Evolutionary conservation across 2,888 invertebrate genomes (phyloP).

Genomic region (Cryptophagus acutangulus): DNA sequence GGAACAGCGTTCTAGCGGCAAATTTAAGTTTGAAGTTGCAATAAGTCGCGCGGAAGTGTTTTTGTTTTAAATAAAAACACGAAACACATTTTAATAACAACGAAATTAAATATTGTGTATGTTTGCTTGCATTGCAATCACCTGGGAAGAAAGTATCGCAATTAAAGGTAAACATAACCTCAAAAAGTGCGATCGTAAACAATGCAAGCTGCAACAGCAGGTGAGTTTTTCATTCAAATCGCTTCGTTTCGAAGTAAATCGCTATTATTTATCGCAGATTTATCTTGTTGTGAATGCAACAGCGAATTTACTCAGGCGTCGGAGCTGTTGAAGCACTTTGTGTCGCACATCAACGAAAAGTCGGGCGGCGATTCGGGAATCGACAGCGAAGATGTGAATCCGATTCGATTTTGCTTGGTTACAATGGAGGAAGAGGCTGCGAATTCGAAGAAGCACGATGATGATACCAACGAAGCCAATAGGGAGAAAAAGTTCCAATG

Average conservation of each 20-base stretch:
- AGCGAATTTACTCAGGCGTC: constrained; percentile 38
- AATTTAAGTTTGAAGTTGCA: no score
- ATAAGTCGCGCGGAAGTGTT: no score
- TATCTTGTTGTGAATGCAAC: constrained; percentile 38
- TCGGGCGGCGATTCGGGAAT: constrained; percentile 15
- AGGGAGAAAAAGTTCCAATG: constrained; percentile 44
- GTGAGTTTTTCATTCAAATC: no score
- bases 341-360: constrained; percentile 34
- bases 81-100: no score
- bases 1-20: no score
- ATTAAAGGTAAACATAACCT: no score
- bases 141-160: no score
- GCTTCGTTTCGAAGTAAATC: not conserved
- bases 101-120: no score
- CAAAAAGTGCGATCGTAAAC: no score
- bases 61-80: no score
- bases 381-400: constrained; percentile 33
- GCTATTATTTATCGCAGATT: constrained; percentile 31
- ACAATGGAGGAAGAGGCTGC: constrained; percentile 33
- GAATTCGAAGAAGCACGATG: not conserved
- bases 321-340: constrained; percentile 42
- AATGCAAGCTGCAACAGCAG: no score
- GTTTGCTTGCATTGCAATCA: no score
- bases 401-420: constrained; percentile 38
- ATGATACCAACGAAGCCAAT: constrained; percentile 8